phyloP scores from a whole-genome alignment of 2,797 vertebrate genomes.

The Dryobates pubescens region DNA sequence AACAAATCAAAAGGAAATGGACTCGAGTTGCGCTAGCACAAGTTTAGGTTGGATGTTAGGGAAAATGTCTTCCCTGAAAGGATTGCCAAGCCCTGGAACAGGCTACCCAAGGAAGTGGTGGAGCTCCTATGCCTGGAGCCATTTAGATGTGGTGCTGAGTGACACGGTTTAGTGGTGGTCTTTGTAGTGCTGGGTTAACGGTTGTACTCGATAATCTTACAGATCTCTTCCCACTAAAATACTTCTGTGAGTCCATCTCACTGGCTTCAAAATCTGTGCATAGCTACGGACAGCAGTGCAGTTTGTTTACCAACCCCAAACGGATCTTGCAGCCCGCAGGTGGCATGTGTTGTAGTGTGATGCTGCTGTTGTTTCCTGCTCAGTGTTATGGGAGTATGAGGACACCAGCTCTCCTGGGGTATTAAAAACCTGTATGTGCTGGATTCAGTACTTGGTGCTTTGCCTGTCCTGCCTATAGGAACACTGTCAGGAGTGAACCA shows the following conservation, averaged over 20 bases:
- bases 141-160: neutral
- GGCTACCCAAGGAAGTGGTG: neutral
- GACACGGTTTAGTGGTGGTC: neutral
- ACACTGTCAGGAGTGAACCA: accelerated
- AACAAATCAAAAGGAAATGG: no score
- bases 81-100: neutral
- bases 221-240: neutral
- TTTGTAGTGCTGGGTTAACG: neutral
- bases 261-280: neutral
- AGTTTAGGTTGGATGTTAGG: neutral
- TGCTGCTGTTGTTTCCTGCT: neutral
- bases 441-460: neutral
- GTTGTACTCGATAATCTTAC: neutral
- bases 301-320: accelerated
- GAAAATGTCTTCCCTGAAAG: neutral
- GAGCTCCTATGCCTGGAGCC: neutral
- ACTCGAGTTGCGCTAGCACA: neutral
- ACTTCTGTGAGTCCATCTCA: neutral
- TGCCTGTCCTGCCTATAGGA: neutral
- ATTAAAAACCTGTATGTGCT: neutral
- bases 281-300: neutral
- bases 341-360: neutral
- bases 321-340: neutral
- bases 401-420: neutral
- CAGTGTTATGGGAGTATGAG: accelerated